A percentile compares a stretch with the other conserved stretches of the same genome.
phyloP scores from a whole-genome alignment of 2,797 vertebrate genomes.

The Pygocentrus nattereri region DNA sequence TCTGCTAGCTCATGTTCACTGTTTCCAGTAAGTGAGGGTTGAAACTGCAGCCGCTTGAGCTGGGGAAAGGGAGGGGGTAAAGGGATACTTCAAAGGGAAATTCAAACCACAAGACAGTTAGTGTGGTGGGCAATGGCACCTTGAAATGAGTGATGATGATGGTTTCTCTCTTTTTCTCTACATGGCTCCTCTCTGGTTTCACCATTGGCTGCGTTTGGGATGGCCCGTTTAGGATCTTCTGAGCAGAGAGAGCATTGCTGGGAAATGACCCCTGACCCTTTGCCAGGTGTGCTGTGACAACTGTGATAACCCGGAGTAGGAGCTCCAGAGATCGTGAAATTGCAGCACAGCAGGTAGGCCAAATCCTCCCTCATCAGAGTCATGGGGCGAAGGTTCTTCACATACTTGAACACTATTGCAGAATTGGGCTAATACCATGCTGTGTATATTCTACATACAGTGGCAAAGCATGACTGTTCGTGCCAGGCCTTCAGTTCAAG shows the following conservation, averaged over 20 bases:
- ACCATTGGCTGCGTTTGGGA: slow-evolving; percentile 22
- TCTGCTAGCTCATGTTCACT: slow-evolving; percentile 53
- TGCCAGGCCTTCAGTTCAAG: too few relatives aligned
- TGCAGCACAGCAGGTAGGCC: slow-evolving; percentile 72
- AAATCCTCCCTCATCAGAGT: slow-evolving; percentile 67
- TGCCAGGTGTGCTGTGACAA: slow-evolving; percentile 68
- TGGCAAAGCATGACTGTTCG: too few relatives aligned
- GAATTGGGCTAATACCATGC: not conserved
- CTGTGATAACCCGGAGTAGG: slow-evolving; percentile 67
- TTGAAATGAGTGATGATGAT: slow-evolving; percentile 53
- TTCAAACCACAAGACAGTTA: slow-evolving; percentile 44
- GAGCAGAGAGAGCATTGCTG: slow-evolving; percentile 56
- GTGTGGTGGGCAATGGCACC: slow-evolving; percentile 49
- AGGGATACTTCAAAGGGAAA: slow-evolving; percentile 57
- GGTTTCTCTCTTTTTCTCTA: slow-evolving; percentile 12
- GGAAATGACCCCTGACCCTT: slow-evolving; percentile 70
- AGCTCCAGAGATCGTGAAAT: slow-evolving; percentile 49
- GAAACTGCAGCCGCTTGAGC: slow-evolving; percentile 39
- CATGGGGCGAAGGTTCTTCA: slow-evolving; percentile 67
- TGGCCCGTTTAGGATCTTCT: slow-evolving; percentile 25
- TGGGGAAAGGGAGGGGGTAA: slow-evolving; percentile 25
- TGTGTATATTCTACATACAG: not conserved
- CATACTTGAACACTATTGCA: slow-evolving; percentile 53
- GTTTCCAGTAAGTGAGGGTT: slow-evolving; percentile 59
- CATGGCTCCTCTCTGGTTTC: slow-evolving; percentile 37